A percentile compares a stretch with the other conserved stretches of the same genome.
Evolutionary conservation across 2,797 vertebrate species (phyloP).

Genomic region (Sparidentex hasta): DNA sequence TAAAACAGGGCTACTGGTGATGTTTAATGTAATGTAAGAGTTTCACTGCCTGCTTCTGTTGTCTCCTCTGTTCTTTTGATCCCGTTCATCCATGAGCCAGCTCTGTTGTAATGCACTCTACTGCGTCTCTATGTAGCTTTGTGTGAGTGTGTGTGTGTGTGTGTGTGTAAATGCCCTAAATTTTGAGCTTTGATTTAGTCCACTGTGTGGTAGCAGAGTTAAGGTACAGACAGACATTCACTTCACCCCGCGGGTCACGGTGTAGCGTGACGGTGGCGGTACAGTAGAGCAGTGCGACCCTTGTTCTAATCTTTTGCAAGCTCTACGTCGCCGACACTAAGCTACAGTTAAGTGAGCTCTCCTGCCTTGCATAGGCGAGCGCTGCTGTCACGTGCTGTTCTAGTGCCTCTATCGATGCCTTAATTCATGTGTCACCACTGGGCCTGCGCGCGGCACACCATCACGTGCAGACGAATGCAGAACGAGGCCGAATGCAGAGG

Average conservation of each 20-base stretch:
- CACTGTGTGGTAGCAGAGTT: constrained; percentile 64
- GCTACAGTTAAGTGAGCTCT: constrained; percentile 64
- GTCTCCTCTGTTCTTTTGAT: constrained; percentile 53
- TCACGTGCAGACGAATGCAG: constrained; percentile 54
- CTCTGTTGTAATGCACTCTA: constrained; percentile 39
- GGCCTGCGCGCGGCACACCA: constrained; percentile 55
- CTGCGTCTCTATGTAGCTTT: constrained; percentile 33
- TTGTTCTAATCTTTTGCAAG: constrained; percentile 47
- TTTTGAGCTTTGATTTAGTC: constrained; percentile 53
- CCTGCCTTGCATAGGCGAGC: constrained; percentile 64
- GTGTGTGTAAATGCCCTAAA: constrained; percentile 39
- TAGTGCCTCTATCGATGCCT: constrained; percentile 86
- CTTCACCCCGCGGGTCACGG: constrained; percentile 31
- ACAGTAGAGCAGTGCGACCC: constrained; percentile 51
- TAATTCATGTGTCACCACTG: constrained; percentile 78
- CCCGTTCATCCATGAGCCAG: constrained; percentile 50
- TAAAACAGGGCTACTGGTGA: constrained; percentile 77
- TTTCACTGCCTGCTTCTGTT: constrained; percentile 71
- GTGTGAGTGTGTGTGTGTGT: constrained; percentile 34
- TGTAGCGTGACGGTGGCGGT: constrained; percentile 36
- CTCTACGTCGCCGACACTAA: constrained; percentile 59
- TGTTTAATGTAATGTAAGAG: constrained; percentile 61
- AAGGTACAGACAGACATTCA: constrained; percentile 43
- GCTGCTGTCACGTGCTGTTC: constrained; percentile 79
- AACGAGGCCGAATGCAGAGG: constrained; percentile 38